These are phyloP conservation scores for Diorhabda elongata DNA, from an alignment of 1,140 invertebrate species.

Conservation along the genomic window DNA sequence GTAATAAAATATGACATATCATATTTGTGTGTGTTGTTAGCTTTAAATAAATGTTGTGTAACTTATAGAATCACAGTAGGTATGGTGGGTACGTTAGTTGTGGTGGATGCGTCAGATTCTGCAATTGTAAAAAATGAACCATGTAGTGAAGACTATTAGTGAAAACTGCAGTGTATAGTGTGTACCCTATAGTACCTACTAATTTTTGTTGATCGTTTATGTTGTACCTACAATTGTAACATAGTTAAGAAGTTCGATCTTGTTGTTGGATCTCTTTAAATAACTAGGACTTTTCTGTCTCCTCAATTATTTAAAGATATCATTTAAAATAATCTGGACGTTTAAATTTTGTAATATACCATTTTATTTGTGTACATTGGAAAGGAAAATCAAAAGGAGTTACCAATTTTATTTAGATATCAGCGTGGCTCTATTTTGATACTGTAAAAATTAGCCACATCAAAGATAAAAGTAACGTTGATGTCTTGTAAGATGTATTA, in stretches of 20 bases:
- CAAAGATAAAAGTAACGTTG: constrained; percentile 19
- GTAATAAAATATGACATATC: constrained; percentile 15
- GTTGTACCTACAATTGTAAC: constrained; percentile 16
- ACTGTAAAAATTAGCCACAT: constrained; percentile 24
- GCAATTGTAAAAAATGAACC: constrained; percentile 17
- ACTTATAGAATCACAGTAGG: constrained; percentile 15
- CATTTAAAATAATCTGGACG: constrained; percentile 12
- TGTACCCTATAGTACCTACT: constrained; percentile 18
- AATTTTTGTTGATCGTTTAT: constrained; percentile 16
- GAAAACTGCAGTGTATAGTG: constrained; percentile 19
- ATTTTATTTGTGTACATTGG: constrained; percentile 20
- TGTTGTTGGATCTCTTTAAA: constrained; percentile 18
- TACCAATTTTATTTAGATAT: constrained; percentile 21
- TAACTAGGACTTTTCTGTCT: not conserved
- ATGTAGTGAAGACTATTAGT: constrained; percentile 13
- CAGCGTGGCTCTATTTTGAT: constrained; percentile 23
- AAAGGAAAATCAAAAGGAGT: constrained; percentile 17
- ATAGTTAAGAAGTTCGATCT: constrained; percentile 17
- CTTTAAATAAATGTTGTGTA: constrained; percentile 19
- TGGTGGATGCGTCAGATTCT: constrained; percentile 18
- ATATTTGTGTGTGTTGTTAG: constrained; percentile 18
- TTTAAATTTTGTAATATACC: constrained; percentile 20
- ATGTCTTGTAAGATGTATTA: constrained; percentile 17
- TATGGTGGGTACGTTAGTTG: constrained; percentile 18
- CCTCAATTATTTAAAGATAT: constrained; percentile 14